Conservation (phyloP, 2,797 vertebrate species). For the Acanthis flammea region DNA sequence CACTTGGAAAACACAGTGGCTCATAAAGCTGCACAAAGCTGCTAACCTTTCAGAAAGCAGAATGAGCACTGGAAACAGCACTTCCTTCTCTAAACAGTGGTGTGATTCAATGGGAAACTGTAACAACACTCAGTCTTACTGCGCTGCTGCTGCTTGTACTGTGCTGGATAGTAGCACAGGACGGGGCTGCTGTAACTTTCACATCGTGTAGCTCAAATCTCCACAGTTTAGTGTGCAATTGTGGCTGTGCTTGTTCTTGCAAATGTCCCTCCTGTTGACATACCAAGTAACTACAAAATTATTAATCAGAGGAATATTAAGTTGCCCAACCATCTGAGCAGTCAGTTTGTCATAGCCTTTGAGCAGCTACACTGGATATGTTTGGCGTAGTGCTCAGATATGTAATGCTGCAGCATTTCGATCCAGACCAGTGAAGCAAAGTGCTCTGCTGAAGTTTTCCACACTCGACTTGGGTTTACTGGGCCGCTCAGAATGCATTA, state of each 20-base stretch:
- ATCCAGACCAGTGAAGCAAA: neutral
- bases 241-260: neutral
- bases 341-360: neutral
- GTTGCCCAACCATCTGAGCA: neutral
- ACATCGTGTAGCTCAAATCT: neutral
- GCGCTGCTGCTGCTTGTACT: neutral
- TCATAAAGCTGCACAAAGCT: slow-evolving; percentile 29
- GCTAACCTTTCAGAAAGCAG: slow-evolving; percentile 11
- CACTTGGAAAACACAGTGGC: slow-evolving; percentile 1
- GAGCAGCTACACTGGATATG: neutral
- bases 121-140: neutral
- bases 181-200: neutral
- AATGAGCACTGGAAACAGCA: neutral
- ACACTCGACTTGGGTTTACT: neutral
- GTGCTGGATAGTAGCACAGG: neutral
- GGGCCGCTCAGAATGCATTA: neutral
- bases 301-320: neutral
- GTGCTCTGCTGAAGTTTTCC: neutral
- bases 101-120: slow-evolving; percentile 12
- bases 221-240: neutral
- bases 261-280: neutral
- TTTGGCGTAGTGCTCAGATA: neutral
- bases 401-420: neutral
- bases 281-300: neutral
- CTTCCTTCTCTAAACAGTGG: slow-evolving; percentile 2